Percentiles rank a stretch among this genome's conserved stretches.
Conservation (phyloP, 2,113 vertebrate species). For the Mirza zaza region DNA sequence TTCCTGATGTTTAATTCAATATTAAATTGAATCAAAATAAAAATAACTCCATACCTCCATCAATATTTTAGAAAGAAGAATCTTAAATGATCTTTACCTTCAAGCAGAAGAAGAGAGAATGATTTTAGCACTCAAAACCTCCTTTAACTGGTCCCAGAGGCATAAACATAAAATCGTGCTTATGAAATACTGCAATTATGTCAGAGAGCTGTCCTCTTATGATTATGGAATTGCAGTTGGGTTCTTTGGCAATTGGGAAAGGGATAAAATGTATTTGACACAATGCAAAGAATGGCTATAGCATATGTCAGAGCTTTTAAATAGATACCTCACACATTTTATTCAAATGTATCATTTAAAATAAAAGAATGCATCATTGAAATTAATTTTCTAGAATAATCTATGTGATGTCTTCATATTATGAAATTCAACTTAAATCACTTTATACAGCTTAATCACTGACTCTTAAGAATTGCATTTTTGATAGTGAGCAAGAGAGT, state of each 20-base stretch:
- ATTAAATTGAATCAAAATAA: background rate
- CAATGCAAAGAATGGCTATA: background rate
- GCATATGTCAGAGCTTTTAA: background rate
- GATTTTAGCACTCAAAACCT: background rate
- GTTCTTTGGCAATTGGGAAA: background rate
- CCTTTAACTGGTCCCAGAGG: background rate
- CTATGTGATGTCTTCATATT: background rate
- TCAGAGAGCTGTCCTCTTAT: conserved; percentile 73
- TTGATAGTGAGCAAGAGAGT: background rate
- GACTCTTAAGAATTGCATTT: background rate
- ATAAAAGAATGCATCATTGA: background rate
- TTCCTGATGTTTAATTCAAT: background rate
- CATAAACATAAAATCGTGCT: background rate
- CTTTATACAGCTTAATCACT: background rate
- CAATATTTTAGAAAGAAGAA: background rate
- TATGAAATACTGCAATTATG: background rate
- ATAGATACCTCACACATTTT: background rate
- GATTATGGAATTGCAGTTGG: conserved; percentile 45
- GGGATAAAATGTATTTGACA: background rate
- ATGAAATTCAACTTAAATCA: background rate
- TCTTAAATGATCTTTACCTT: background rate
- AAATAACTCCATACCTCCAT: background rate
- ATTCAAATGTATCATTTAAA: background rate
- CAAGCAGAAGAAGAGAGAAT: background rate
- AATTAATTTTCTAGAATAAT: background rate